Evolutionary conservation across 30 jellyfish, hydroid and myxozoan genomes (phyloP).

Genomic region (Aurelia sp.): DNA sequence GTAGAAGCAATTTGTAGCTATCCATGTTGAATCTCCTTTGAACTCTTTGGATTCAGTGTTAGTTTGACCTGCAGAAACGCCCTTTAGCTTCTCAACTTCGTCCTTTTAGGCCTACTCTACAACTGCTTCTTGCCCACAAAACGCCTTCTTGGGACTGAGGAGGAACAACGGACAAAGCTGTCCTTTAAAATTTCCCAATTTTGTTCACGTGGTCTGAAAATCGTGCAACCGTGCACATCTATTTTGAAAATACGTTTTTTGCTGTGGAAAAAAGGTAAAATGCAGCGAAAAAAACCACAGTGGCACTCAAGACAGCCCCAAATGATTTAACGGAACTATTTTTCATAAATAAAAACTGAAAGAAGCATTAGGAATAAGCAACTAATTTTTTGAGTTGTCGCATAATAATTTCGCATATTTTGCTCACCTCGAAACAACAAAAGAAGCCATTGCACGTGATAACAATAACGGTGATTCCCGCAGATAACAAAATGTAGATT

Average conservation of each 20-base stretch:
- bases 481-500: too few species aligned
- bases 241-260: too few species aligned
- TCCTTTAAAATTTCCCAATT: not conserved
- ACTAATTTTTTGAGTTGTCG: too few species aligned
- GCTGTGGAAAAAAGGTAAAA: too few species aligned
- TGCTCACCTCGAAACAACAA: too few species aligned
- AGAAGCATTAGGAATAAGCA: too few species aligned
- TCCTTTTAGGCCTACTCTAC: not conserved
- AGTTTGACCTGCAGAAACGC: not conserved
- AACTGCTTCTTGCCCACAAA: slow-evolving; percentile 3
- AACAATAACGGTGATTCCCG: too few species aligned
- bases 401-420: too few species aligned
- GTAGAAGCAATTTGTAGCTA: slow-evolving; percentile 59
- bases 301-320: not conserved
- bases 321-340: not conserved
- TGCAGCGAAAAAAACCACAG: too few species aligned
- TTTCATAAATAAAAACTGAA: too few species aligned
- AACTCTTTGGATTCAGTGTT: not conserved
- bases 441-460: too few species aligned
- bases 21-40: slow-evolving; percentile 13
- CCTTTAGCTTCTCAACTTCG: not conserved
- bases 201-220: slow-evolving; percentile 34
- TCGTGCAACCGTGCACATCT: slow-evolving; percentile 38
- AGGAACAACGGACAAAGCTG: slow-evolving; percentile 36
- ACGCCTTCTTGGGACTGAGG: slow-evolving; percentile 54